Evolutionary conservation across 1,140 invertebrate genomes (phyloP).

Genomic region (Gyrodactylus salaris): DNA sequence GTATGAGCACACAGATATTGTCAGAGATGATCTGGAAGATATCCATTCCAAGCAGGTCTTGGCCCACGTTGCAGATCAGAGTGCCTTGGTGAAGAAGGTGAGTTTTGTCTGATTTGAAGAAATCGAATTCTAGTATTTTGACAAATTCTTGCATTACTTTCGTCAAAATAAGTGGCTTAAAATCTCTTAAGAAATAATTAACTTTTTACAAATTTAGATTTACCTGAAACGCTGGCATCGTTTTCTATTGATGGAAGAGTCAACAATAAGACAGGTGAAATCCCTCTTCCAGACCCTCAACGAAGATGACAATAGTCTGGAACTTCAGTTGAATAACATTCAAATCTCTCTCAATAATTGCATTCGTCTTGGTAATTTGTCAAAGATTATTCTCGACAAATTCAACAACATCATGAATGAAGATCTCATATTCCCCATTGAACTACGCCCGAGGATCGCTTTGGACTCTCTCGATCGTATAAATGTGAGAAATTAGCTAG

Average conservation of each 20-base stretch:
- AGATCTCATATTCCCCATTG: background rate
- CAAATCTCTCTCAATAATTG: background rate
- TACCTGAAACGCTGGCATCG: background rate
- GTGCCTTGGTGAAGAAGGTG: background rate
- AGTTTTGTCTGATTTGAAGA: background rate
- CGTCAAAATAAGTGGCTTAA: background rate
- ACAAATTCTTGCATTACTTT: background rate
- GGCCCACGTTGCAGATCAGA: background rate
- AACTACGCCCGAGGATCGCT: background rate
- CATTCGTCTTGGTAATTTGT: background rate
- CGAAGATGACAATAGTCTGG: background rate
- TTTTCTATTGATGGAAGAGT: background rate
- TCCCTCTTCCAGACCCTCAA: background rate
- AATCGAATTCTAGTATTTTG: background rate
- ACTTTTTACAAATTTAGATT: background rate
- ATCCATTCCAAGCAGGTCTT: background rate
- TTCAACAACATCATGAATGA: background rate
- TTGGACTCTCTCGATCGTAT: background rate
- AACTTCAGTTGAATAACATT: background rate
- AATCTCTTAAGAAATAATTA: background rate
- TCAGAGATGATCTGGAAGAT: background rate
- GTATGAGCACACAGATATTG: background rate
- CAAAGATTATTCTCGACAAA: background rate
- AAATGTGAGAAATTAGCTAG: no score
- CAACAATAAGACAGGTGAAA: background rate